Percentiles rank a stretch among this genome's conserved stretches.
Evolutionary conservation across 2,113 vertebrate genomes (phyloP).

Genomic region (Hyperopisus bebe): DNA sequence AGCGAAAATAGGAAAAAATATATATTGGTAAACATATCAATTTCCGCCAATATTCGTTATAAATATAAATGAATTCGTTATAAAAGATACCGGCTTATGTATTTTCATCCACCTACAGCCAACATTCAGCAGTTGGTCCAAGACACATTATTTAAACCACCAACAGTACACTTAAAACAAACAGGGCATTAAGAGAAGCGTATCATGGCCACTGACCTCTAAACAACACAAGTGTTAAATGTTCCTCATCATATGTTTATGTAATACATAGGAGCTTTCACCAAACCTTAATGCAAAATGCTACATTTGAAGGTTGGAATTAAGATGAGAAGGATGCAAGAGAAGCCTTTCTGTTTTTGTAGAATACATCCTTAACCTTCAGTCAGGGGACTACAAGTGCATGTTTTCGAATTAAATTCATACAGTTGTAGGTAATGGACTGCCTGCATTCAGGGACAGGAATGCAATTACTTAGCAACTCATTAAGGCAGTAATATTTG

Average conservation of each 20-base stretch:
- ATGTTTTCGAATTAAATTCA: slow-evolving; percentile 39
- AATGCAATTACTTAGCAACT: slow-evolving; percentile 51
- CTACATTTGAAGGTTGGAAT: background rate
- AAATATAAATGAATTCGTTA: background rate
- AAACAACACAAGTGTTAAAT: background rate
- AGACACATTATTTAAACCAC: background rate
- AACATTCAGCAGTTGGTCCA: background rate
- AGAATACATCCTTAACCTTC: slow-evolving; percentile 34
- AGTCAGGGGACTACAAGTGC: slow-evolving; percentile 33
- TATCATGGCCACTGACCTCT: background rate
- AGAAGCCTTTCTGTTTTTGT: background rate
- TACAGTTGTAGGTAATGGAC: slow-evolving; percentile 50
- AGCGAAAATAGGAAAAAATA: background rate
- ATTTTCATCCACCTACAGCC: background rate
- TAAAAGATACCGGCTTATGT: background rate
- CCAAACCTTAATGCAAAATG: background rate
- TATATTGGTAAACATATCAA: background rate
- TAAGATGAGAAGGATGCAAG: background rate
- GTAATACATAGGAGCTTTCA: background rate
- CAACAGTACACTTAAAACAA: background rate
- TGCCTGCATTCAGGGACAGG: slow-evolving; percentile 49
- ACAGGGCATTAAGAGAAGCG: background rate
- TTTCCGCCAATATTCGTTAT: background rate
- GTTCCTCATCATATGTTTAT: background rate
- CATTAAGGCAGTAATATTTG: slow-evolving; percentile 50